Evolutionary conservation across 23 tunicate species (phyloP), one percentile per base, ranked within the genome.

Genomic region (Trididemnum clinides): DNA sequence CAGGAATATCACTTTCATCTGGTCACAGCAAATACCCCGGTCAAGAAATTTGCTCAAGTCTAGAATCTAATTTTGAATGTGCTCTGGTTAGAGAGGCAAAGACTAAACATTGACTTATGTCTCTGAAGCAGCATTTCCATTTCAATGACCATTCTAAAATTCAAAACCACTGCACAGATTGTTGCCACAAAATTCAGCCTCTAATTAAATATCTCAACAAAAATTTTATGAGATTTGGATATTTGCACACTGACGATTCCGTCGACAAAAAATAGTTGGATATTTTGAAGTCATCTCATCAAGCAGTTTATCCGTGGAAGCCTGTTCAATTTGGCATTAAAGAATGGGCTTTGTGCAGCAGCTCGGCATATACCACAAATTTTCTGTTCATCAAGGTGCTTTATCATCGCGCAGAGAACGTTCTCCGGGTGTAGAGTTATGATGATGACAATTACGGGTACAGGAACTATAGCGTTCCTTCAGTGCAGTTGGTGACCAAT

Each of bases 331-430:
- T n/a, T n/a, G n/a, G n/a, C n/a, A n/a, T n/a, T n/a, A n/a, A n/a
- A n/a, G n/a, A n/a, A n/a, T 59, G 69, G 69, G 69, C 69, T 12
- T 26, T 59, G 27, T 59, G 69, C 69, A 59, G 69, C 69, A 59
- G 26, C 18, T 59, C 69, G 18, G 69, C 26, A 22, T 59, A 59
- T 59, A 59, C 69, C 21, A 59, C 26, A 59, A 59, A 26, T 59
- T 59, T 59, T 59, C 21, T 59, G 69, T 59, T 22, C 21, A 59
- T 59, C 69, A 59, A 26, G 69, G 69, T 59, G 69, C 22, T 12
- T 26, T 12, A 59, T n/a, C 69, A 26, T 12, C 26, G 21, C 69
- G 26, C 18, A 59, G 21, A 21, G 69, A 59, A 12, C 26, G 18
- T 59, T 26, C 21, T 12, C 69, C 21, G 69, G 26, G 21, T 26